phyloP scores from a whole-genome alignment of 2,113 vertebrate genomes.

The Pogona vitticeps region DNA sequence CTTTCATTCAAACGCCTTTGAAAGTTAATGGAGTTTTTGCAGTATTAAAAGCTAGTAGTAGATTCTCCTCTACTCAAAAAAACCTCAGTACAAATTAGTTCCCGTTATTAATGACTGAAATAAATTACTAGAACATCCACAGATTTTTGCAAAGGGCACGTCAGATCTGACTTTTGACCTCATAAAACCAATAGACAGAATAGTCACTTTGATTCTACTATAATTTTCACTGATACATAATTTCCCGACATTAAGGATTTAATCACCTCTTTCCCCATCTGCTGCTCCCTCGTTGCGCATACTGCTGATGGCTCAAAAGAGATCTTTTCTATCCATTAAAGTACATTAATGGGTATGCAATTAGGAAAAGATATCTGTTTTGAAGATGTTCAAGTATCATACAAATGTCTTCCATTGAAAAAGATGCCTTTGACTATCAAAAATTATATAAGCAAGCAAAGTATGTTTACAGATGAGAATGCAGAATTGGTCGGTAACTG shows the following conservation, averaged over 20 bases:
- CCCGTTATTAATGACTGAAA: slow-evolving; percentile 6
- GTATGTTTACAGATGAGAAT: slow-evolving; percentile 67
- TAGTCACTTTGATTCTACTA: slow-evolving; percentile 4
- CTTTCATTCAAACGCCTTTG: slow-evolving; percentile 16
- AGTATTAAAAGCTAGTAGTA: not conserved
- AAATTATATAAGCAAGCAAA: slow-evolving; percentile 67
- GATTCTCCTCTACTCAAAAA: not conserved
- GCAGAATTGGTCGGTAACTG: slow-evolving; percentile 49
- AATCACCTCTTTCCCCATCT: slow-evolving; percentile 8
- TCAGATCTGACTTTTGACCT: slow-evolving; percentile 1
- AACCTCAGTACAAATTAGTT: not conserved
- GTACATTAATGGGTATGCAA: slow-evolving; percentile 45
- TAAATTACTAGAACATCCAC: not conserved
- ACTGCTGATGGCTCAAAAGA: slow-evolving; percentile 48
- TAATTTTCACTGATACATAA: slow-evolving; percentile 13
- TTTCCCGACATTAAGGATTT: slow-evolving; percentile 32
- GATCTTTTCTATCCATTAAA: slow-evolving; percentile 41
- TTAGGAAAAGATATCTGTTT: slow-evolving; percentile 56
- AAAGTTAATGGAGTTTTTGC: slow-evolving; percentile 11
- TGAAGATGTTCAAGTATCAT: slow-evolving; percentile 47
- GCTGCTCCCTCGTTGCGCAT: not conserved
- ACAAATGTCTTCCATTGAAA: slow-evolving; percentile 56
- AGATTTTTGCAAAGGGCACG: not conserved
- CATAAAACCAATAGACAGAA: not conserved
- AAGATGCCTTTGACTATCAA: slow-evolving; percentile 60